These are phyloP conservation scores for Balearica regulorum DNA, from an alignment of 2,797 vertebrate genomes.

Conservation along the genomic window DNA sequence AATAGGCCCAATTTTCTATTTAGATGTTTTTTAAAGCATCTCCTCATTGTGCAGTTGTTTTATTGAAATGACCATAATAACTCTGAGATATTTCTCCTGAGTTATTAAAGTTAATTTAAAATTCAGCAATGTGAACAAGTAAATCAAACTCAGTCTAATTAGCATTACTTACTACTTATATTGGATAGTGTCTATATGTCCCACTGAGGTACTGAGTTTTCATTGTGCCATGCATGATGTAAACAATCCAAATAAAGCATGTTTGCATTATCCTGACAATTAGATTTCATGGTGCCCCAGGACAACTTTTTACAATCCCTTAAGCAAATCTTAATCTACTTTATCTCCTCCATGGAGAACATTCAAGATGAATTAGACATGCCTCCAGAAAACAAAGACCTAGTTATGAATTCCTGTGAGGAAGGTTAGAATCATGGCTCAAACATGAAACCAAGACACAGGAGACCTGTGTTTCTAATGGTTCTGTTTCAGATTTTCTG, in stretches of 20 bases:
- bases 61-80: conserved; percentile 34
- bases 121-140: conserved; percentile 7
- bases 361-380: conserved; percentile 22
- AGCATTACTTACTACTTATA: conserved; percentile 32
- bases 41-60: not conserved
- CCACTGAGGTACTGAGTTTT: conserved; percentile 28
- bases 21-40: conserved; percentile 9
- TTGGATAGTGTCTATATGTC: not conserved
- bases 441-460: not conserved
- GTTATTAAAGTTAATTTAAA: conserved; percentile 58
- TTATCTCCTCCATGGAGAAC: conserved; percentile 9
- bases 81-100: conserved; percentile 18
- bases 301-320: conserved; percentile 17
- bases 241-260: conserved; percentile 47
- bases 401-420: conserved; percentile 26
- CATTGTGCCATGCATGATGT: not conserved
- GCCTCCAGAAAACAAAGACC: not conserved
- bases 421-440: not conserved
- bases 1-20: conserved; percentile 2
- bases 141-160: conserved; percentile 52
- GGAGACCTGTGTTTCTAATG: not conserved
- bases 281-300: not conserved
- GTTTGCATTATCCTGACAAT: conserved; percentile 11
- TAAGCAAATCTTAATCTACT: conserved; percentile 35
- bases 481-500: not conserved